Conservation (phyloP, 2,113 vertebrate genomes). For the Muntiacus reevesi region DNA sequence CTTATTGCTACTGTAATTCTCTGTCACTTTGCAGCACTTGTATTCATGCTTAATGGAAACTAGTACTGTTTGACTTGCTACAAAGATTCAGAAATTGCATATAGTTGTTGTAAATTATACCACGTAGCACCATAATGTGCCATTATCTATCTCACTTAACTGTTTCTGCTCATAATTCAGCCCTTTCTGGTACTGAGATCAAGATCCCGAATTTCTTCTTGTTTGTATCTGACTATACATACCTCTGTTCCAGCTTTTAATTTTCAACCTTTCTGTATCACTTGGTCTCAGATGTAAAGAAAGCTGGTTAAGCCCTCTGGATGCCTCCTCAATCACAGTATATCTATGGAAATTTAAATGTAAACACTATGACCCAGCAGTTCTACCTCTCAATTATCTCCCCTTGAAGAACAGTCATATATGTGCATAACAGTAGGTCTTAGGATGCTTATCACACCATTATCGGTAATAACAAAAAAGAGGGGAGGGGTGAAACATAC, state of each 20-base stretch:
- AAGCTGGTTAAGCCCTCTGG: neutral
- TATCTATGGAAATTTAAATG: neutral
- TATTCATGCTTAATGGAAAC: neutral
- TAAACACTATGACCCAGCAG: neutral
- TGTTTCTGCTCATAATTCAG: neutral
- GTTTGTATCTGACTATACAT: neutral
- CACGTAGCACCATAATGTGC: neutral
- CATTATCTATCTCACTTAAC: neutral
- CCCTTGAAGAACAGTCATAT: neutral
- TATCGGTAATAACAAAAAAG: neutral
- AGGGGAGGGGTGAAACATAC: neutral
- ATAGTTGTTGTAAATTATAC: neutral
- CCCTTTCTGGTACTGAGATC: neutral
- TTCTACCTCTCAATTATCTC: neutral
- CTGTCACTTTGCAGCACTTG: neutral
- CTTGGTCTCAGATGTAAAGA: neutral
- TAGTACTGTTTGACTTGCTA: neutral
- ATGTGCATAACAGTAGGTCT: neutral
- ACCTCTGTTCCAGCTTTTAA: neutral
- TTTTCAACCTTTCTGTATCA: neutral
- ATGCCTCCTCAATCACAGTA: neutral
- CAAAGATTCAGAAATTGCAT: neutral
- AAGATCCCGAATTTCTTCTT: neutral
- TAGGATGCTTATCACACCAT: neutral
- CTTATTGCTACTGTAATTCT: neutral